A percentile compares a stretch with the other conserved stretches of the same genome.
Evolutionary conservation across 1,140 invertebrate species (phyloP).

Genomic region (Cepaea nemoralis): DNA sequence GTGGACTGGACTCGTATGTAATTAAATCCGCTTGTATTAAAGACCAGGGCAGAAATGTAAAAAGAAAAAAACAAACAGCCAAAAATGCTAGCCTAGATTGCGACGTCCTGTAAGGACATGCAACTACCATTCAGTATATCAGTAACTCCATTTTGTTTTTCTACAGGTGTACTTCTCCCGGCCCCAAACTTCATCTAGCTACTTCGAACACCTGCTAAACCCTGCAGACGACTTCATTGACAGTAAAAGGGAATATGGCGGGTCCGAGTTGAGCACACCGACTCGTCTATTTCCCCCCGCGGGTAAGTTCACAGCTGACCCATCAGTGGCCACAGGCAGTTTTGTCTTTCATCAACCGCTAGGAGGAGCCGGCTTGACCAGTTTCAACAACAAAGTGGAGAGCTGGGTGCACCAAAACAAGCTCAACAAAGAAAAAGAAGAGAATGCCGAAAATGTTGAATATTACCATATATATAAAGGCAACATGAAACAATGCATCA

Average conservation of each 20-base stretch:
- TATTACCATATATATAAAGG: constrained; percentile 22
- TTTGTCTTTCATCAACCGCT: constrained; percentile 26
- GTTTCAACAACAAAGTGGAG: background rate
- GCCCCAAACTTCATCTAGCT: background rate
- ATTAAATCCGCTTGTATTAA: no score
- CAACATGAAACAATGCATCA: background rate
- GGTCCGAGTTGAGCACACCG: background rate
- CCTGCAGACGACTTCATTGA: constrained; percentile 1
- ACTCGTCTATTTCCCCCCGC: no score
- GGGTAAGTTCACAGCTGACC: constrained; percentile 5
- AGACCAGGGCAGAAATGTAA: no score
- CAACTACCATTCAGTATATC: no score
- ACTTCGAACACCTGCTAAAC: constrained; percentile 1
- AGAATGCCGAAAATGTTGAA: background rate
- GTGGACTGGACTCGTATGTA: no score
- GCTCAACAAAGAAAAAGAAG: background rate
- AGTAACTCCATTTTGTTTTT: background rate
- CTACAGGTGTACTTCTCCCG: constrained; percentile 14
- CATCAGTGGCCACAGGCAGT: constrained; percentile 21
- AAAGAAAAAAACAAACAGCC: no score
- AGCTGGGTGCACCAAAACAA: background rate
- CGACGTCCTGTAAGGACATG: no score
- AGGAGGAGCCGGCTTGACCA: background rate
- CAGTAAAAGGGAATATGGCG: background rate
- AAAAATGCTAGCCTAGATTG: no score